Percentiles rank a stretch among this genome's conserved stretches.
These are phyloP conservation scores for Venustaconcha ellipsiformis DNA, from an alignment of 1,140 invertebrate genomes.

Conservation along the genomic window DNA sequence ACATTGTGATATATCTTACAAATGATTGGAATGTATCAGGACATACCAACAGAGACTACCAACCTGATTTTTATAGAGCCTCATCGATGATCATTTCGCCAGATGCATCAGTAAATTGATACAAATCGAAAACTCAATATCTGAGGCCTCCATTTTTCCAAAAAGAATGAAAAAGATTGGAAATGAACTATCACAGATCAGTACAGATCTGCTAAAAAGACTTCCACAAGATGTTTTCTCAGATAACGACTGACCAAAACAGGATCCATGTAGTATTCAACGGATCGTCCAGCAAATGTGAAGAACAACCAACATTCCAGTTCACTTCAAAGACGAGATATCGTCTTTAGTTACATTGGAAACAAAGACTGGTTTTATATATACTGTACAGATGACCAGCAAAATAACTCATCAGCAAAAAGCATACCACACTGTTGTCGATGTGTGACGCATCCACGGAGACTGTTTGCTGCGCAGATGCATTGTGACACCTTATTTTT, in stretches of 20 bases:
- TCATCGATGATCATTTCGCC: too few relatives aligned
- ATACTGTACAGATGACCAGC: constrained; percentile 60
- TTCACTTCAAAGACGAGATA: constrained; percentile 39
- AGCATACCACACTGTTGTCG: constrained; percentile 43
- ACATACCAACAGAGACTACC: too few relatives aligned
- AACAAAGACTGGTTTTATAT: constrained; percentile 61
- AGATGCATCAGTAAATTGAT: too few relatives aligned
- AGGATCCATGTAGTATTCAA: constrained; percentile 38
- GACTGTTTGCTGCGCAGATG: constrained; percentile 54
- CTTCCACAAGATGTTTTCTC: constrained; percentile 5
- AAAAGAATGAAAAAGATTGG: too few relatives aligned
- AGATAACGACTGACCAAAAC: constrained; percentile 32
- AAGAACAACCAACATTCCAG: constrained; percentile 46
- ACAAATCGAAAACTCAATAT: too few relatives aligned
- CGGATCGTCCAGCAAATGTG: constrained; percentile 62
- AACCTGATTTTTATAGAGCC: too few relatives aligned
- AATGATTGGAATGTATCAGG: too few relatives aligned
- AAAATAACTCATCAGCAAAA: constrained; percentile 40
- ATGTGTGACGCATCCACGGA: constrained; percentile 49
- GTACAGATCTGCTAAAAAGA: too few relatives aligned
- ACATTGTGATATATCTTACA: too few relatives aligned
- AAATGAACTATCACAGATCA: too few relatives aligned
- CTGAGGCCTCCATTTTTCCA: too few relatives aligned
- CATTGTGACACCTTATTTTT: constrained; percentile 53
- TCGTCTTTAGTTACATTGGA: constrained; percentile 48